These are phyloP conservation scores for Dastarcus helophoroides DNA, from an alignment of 2,888 invertebrate genomes.

Conservation along the genomic window DNA sequence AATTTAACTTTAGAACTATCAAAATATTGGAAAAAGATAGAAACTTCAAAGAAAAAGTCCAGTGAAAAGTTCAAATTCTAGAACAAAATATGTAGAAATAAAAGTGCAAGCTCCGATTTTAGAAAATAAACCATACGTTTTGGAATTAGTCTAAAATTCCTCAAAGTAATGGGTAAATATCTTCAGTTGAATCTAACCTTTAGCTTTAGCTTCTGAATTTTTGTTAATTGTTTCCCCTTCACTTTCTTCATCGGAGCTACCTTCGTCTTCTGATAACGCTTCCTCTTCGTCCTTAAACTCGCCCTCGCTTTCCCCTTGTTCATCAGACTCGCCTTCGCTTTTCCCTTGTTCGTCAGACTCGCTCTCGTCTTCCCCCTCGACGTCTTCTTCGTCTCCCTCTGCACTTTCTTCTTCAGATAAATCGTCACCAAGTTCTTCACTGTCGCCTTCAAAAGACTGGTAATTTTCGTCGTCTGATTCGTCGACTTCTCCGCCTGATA, in stretches of 20 bases:
- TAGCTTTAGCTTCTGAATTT: constrained; percentile 4
- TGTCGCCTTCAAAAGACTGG: constrained; percentile 23
- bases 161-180: neutral
- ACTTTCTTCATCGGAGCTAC: constrained; percentile 35
- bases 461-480: constrained; percentile 31
- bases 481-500: constrained; percentile 36
- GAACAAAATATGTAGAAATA: no score
- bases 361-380: constrained; percentile 25
- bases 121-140: neutral
- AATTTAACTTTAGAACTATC: no score
- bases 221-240: constrained; percentile 22
- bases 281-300: constrained; percentile 9
- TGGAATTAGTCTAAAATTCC: neutral
- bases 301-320: constrained; percentile 21
- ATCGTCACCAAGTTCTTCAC: constrained; percentile 28
- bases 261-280: constrained; percentile 20
- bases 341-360: constrained; percentile 9
- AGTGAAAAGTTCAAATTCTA: no score
- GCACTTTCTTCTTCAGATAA: constrained; percentile 23
- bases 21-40: no score
- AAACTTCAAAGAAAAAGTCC: no score
- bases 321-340: constrained; percentile 6
- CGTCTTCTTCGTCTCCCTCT: constrained; percentile 40
- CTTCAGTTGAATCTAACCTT: neutral
- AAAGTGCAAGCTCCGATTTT: no score